Evolutionary conservation across 1,140 invertebrate genomes (phyloP).

Genomic region (Trissolcus basalis): DNA sequence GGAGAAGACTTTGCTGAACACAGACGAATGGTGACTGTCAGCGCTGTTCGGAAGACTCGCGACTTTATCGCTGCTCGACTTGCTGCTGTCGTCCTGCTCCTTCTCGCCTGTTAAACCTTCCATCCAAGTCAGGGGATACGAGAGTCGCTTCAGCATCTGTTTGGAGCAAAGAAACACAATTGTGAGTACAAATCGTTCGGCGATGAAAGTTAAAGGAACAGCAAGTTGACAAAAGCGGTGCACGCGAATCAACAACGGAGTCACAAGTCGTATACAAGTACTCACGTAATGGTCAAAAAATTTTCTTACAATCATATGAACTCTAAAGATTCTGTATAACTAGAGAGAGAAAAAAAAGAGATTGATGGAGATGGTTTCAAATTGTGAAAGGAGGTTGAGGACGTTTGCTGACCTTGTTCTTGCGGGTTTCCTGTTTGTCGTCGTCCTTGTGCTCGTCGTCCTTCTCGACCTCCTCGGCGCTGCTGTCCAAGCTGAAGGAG

Average conservation of each 20-base stretch:
- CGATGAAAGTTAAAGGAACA: background rate
- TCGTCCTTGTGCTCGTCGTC: slow-evolving; percentile 74
- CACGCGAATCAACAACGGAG: background rate
- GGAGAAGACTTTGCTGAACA: slow-evolving; percentile 93
- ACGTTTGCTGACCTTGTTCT: slow-evolving; percentile 72
- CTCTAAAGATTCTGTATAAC: slow-evolving; percentile 50
- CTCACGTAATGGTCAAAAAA: slow-evolving; percentile 49
- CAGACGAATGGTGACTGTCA: slow-evolving; percentile 82
- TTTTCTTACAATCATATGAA: slow-evolving; percentile 46
- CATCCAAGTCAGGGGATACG: slow-evolving; percentile 94
- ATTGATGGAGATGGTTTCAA: background rate
- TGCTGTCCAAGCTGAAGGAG: slow-evolving; percentile 84
- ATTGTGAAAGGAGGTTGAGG: background rate
- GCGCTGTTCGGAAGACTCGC: slow-evolving; percentile 79
- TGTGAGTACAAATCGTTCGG: background rate
- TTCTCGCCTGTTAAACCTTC: slow-evolving; percentile 87
- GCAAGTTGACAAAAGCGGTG: slow-evolving; percentile 1
- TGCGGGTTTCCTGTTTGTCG: slow-evolving; percentile 76
- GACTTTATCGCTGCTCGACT: slow-evolving; percentile 70
- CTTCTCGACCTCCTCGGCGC: slow-evolving; percentile 74
- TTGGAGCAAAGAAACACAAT: background rate
- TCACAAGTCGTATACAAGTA: slow-evolving; percentile 8
- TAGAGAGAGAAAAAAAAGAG: slow-evolving; percentile 42
- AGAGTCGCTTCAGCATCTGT: slow-evolving; percentile 92
- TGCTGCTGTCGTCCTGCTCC: slow-evolving; percentile 74